Base-by-base conservation (phyloP, 2,797 vertebrate species). In the Malurus splendens region DNA sequence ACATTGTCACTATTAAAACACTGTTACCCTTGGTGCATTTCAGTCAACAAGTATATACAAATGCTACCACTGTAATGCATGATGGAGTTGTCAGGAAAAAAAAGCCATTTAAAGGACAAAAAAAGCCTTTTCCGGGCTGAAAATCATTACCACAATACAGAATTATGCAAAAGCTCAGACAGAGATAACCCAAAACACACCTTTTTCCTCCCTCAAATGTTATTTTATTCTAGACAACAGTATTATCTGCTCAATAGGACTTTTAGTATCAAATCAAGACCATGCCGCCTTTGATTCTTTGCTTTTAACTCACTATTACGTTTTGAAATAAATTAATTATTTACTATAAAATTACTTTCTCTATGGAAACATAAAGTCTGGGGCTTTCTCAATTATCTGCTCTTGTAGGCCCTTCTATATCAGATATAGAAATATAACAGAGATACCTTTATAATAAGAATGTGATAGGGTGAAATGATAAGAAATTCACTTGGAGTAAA, bases 1-100 rank as follows among this genome's bases (percentile, higher is more conserved):
- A 78, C 33, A 81, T 72, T 82, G 54, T 89, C 93, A 77, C 66
- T 81, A 77, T 75, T 85, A 87, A 89, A 85, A 80, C 48, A 68
- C 13, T 55, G 48, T 82, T 91, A 67, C 9, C 30, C 61, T 87
- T 45, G 18, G 42, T 92, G 33, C 20, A 71, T 56, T 91, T 87
- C 54, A 74, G 36, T 60, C 68, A 90, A 56, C 39, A 73, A 79
- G 27, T 18, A 80, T 6, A 66, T n/a, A 73, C 14, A 76, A 84
- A 93, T 0, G 2, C 32, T 79, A 56, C 10, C 54, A 48, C 39
- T 77, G 44, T 47, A 77, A 44, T 13, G 41, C 32, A 67, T 39
- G 20, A 23, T 45, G 39, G 14, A 44, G 12, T 18, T 87, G 66
- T 57, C 44, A 77, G 44, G 44, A 36, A 50, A 73, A 64, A 87